These are phyloP conservation scores for Stenichneumon culpator DNA, from an alignment of 2,888 invertebrate genomes.

Conservation along the genomic window DNA sequence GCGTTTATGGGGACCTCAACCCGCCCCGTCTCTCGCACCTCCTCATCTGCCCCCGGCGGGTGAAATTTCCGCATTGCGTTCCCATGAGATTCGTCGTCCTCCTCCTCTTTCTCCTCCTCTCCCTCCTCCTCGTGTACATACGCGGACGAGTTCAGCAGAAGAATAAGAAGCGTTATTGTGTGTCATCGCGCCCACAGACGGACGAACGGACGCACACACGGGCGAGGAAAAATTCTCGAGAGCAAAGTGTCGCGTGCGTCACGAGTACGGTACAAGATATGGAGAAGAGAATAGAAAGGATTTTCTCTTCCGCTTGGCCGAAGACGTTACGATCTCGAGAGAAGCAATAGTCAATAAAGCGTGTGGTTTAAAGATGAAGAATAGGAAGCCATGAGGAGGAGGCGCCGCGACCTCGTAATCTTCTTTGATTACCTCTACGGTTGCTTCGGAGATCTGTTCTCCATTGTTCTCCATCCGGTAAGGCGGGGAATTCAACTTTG, in stretches of 20 bases:
- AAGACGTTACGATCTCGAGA: conserved; percentile 28
- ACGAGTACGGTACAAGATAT: conserved; percentile 7
- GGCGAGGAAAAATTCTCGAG: conserved; percentile 33
- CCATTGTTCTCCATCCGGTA: background rate
- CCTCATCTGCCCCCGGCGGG: conserved; percentile 67
- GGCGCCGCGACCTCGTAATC: background rate
- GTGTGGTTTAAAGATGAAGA: conserved; percentile 12
- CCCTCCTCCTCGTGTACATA: no score
- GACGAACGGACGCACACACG: background rate
- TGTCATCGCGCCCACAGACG: background rate
- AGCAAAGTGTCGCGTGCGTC: conserved; percentile 34
- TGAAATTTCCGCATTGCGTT: conserved; percentile 83
- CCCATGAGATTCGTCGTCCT: conserved; percentile 79
- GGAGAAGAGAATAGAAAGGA: conserved; percentile 27
- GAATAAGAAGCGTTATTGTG: conserved; percentile 41
- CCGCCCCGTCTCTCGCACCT: conserved; percentile 48
- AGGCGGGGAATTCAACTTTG: background rate
- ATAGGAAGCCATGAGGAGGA: background rate
- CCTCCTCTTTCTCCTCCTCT: background rate
- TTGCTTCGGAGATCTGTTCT: background rate
- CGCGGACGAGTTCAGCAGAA: background rate
- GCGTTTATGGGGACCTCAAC: conserved; percentile 71
- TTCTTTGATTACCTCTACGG: background rate
- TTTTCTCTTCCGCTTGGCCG: conserved; percentile 21
- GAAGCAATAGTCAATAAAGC: conserved; percentile 58